Evolutionary conservation across 2,888 invertebrate species (phyloP).

Genomic region (Congeria kusceri): DNA sequence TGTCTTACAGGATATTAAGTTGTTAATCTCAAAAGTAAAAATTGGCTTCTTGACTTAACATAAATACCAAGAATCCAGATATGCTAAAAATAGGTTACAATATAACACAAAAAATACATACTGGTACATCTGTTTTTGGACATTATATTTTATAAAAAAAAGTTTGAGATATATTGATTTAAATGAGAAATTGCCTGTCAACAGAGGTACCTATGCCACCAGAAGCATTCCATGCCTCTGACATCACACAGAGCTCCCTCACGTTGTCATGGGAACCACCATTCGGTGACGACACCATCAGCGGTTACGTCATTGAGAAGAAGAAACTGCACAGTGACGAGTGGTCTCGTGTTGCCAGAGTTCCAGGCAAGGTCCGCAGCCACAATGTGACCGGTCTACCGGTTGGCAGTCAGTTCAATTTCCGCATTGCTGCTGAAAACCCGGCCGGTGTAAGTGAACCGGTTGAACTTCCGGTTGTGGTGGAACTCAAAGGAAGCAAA

Average conservation of each 20-base stretch:
- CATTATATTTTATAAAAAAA: too few relatives aligned
- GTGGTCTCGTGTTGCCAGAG: slow-evolving; percentile 88
- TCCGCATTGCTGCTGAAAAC: slow-evolving; percentile 94
- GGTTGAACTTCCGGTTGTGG: slow-evolving; percentile 77
- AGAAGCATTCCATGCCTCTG: slow-evolving; percentile 77
- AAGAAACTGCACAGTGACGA: slow-evolving; percentile 89
- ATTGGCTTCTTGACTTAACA: too few relatives aligned
- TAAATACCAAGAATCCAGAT: too few relatives aligned
- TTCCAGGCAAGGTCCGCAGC: slow-evolving; percentile 72
- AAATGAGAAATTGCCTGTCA: too few relatives aligned
- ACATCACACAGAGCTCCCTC: slow-evolving; percentile 77
- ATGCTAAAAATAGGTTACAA: too few relatives aligned
- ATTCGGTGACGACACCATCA: slow-evolving; percentile 81
- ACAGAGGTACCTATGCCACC: slow-evolving; percentile 79
- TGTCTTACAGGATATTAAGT: too few relatives aligned
- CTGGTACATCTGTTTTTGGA: too few relatives aligned
- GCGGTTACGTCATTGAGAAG: slow-evolving; percentile 83
- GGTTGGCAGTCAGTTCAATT: slow-evolving; percentile 89
- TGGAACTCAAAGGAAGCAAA: slow-evolving; percentile 79
- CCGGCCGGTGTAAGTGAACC: slow-evolving; percentile 81
- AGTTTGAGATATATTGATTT: too few relatives aligned
- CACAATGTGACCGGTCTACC: slow-evolving; percentile 74
- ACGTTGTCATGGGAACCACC: slow-evolving; percentile 83
- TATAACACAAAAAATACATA: too few relatives aligned
- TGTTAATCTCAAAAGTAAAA: too few relatives aligned